Base-by-base conservation (phyloP, 2,888 invertebrate genomes). In the Pseudeuparius sepicola region DNA sequence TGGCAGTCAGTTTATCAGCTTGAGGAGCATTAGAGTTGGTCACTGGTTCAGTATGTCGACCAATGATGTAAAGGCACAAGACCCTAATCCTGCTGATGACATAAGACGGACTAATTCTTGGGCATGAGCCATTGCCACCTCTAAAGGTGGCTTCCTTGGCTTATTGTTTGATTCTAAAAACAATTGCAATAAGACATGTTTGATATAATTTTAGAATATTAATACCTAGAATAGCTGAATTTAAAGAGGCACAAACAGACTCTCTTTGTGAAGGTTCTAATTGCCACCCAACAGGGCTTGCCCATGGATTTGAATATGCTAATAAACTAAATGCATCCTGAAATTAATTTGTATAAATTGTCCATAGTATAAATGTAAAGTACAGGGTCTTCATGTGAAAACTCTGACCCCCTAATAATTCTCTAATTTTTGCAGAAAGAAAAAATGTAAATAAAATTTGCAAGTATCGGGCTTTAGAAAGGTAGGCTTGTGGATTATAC, bases 261-360 rank as follows among this genome's bases (percentile, higher is more conserved):
- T 97, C 96, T 53, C 97, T 75, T 57, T 93, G 86, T 50, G 83
- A 75, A n/a, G 94, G 86, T 64, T 92, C 84, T 53, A 97, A 71
- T 65, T 94, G 92, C 84, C 89, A 90, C 41, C 93, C 93, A 42
- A 96, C 83, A 11, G 94, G 94, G 65, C 93, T 93, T 57, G 80
- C 82, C 92, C 92, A 94, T 16, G 96, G 97, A 70, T 97, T 94
- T 51, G 90, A 85, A 67, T 97, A 97, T 30, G 96, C 96, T 58
- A 97, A 71, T 59, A 97, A 73, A 68, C 94, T 94, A 71, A 96
- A 97, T 57, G 96, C 96, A 66, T 96, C 89, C 85, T 93, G 68
- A 14, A 63, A 53, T 33, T 34, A 13, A 26, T 9, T 20, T 14
- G n/a, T 17, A 13, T 34, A 14, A 25, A 14, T 31, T 7, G 20